Evolutionary conservation across 2,888 invertebrate genomes (phyloP).

Genomic region (Harpalus rufipes): DNA sequence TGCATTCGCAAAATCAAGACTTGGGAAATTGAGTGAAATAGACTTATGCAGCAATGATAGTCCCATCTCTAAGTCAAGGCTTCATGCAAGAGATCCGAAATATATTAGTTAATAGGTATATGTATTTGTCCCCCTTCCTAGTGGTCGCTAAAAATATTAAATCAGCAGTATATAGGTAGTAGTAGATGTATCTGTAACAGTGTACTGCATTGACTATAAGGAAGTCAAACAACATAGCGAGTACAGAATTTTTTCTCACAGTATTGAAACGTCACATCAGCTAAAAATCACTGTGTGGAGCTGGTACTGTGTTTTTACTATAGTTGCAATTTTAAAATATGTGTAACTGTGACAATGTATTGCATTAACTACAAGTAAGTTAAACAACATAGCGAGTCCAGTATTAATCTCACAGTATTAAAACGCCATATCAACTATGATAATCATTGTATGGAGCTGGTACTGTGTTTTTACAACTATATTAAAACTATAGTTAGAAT

Average conservation of each 20-base stretch:
- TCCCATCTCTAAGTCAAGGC: no score
- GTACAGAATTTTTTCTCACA: slow-evolving; percentile 70
- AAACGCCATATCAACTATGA: slow-evolving; percentile 71
- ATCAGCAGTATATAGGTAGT: no score
- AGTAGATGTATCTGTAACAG: slow-evolving; percentile 68
- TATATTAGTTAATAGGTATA: no score
- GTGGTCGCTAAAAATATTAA: no score
- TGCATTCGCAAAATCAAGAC: no score
- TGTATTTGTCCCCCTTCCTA: no score
- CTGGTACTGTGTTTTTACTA: slow-evolving; percentile 74
- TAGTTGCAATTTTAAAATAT: slow-evolving; percentile 5
- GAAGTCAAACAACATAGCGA: slow-evolving; percentile 71
- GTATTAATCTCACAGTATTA: slow-evolving; percentile 71
- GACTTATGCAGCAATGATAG: no score
- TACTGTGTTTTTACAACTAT: slow-evolving; percentile 75
- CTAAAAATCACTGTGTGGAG: slow-evolving; percentile 69
- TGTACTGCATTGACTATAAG: slow-evolving; percentile 70
- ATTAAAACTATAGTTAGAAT: not conserved
- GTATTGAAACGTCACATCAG: slow-evolving; percentile 71
- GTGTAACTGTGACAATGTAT: slow-evolving; percentile 71
- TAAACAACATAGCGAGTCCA: slow-evolving; percentile 71
- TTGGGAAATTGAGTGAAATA: no score
- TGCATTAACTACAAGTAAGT: slow-evolving; percentile 68
- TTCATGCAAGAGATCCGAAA: no score
- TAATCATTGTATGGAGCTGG: slow-evolving; percentile 71